phyloP scores from a whole-genome alignment of 1,140 invertebrate species.

The Zaprionus ghesquierei region DNA sequence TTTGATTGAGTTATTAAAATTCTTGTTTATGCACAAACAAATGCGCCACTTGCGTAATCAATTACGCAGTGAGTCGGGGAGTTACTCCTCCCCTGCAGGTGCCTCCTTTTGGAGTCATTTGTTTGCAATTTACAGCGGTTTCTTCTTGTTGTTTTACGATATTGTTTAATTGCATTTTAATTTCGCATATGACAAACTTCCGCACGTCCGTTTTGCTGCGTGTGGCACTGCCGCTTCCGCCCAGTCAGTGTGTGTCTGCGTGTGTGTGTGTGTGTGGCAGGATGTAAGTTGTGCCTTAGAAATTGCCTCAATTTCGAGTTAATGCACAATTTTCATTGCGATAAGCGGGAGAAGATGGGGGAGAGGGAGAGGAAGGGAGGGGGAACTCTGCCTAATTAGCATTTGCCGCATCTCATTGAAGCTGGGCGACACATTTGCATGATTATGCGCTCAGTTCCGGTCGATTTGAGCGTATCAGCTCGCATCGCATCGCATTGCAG shows the following conservation, averaged over 20 bases:
- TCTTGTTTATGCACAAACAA: slow-evolving; percentile 61
- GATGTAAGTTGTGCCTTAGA: slow-evolving; percentile 25
- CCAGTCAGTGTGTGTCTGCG: too few species aligned
- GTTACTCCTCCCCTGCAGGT: neutral
- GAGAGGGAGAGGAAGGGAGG: too few species aligned
- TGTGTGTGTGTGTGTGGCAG: slow-evolving; percentile 13
- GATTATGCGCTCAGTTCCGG: slow-evolving; percentile 73
- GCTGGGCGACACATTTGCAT: slow-evolving; percentile 64
- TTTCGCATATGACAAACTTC: slow-evolving; percentile 33
- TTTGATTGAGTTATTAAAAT: slow-evolving; percentile 76
- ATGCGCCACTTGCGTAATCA: slow-evolving; percentile 36
- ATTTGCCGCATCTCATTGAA: slow-evolving; percentile 60
- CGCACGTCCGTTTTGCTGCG: slow-evolving; percentile 25
- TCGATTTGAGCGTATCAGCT: slow-evolving; percentile 27
- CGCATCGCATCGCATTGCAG: slow-evolving; percentile 13
- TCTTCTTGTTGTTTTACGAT: slow-evolving; percentile 14
- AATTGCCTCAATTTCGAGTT: slow-evolving; percentile 32
- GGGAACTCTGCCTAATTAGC: slow-evolving; percentile 17
- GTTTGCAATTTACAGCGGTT: slow-evolving; percentile 27
- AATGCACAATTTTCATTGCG: slow-evolving; percentile 13
- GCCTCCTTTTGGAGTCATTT: slow-evolving; percentile 1
- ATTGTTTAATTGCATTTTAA: slow-evolving; percentile 48
- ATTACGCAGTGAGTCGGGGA: slow-evolving; percentile 1
- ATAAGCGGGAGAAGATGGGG: neutral
- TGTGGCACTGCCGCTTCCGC: slow-evolving; percentile 19